Percentiles rank a stretch among this genome's conserved stretches.
Evolutionary conservation across 2,888 invertebrate species (phyloP).

Genomic region (Phalera bucephala): DNA sequence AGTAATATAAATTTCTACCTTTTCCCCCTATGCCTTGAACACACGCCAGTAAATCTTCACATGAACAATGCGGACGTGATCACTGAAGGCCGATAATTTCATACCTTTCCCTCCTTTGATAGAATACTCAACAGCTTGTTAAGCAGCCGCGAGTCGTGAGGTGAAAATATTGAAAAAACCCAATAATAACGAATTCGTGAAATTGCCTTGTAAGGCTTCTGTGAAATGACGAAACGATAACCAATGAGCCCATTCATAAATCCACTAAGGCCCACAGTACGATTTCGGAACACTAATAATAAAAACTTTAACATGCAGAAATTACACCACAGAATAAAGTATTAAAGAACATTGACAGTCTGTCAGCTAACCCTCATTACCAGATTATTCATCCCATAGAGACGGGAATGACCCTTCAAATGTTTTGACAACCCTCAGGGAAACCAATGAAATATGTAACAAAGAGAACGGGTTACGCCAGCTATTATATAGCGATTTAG

Average conservation of each 20-base stretch:
- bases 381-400: slow-evolving; percentile 45
- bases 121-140: slow-evolving; percentile 52
- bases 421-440: slow-evolving; percentile 54
- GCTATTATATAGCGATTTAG: slow-evolving; percentile 56
- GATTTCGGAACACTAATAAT: slow-evolving; percentile 15
- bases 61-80: slow-evolving; percentile 30
- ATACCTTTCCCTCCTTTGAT: slow-evolving; percentile 36
- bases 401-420: slow-evolving; percentile 54
- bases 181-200: slow-evolving; percentile 11
- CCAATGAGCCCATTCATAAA: not conserved
- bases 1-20: no score
- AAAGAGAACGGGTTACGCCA: slow-evolving; percentile 62
- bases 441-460: slow-evolving; percentile 72
- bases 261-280: slow-evolving; percentile 1
- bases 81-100: slow-evolving; percentile 19
- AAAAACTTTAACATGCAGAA: slow-evolving; percentile 5
- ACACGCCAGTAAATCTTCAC: slow-evolving; percentile 25
- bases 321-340: slow-evolving; percentile 15
- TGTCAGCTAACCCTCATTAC: slow-evolving; percentile 37
- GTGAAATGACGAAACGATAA: not conserved
- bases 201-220: not conserved
- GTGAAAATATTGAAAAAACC: slow-evolving; percentile 21
- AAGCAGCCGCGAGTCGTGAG: slow-evolving; percentile 29
- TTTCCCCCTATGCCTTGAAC: no score
- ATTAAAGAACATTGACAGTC: slow-evolving; percentile 29